phyloP scores from a whole-genome alignment of 2,113 vertebrate genomes.

The Fregata magnificens region DNA sequence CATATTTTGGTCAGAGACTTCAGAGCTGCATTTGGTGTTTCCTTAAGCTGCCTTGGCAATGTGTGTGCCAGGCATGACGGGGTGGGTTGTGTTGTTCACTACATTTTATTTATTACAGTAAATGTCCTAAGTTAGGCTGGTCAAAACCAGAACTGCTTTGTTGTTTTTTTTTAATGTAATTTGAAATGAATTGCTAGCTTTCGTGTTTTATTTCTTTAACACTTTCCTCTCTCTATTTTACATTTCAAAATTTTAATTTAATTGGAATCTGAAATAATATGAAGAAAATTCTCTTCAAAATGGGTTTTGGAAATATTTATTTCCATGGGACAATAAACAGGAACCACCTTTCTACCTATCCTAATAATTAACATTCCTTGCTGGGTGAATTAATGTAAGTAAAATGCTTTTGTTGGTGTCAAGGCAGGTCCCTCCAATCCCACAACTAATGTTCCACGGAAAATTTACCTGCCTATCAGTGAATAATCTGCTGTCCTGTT shows the following conservation, averaged over 20 bases:
- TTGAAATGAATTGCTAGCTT: neutral
- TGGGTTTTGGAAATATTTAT: neutral
- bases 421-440: neutral
- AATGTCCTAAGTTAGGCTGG: neutral
- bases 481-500: neutral
- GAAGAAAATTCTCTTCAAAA: neutral
- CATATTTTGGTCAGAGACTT: neutral
- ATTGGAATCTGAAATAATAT: neutral
- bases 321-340: neutral
- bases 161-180: neutral
- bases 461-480: neutral
- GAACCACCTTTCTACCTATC: neutral
- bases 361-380: neutral
- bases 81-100: neutral
- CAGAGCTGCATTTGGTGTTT: neutral
- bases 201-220: neutral
- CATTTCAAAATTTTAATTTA: neutral
- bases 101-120: neutral
- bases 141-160: neutral
- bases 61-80: neutral
- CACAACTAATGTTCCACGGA: fast-evolving
- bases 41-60: neutral
- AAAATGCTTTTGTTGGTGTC: neutral
- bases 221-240: neutral
- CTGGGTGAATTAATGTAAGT: neutral